Base-by-base conservation (phyloP, 2,888 invertebrate species). In the Acheta domesticus region DNA sequence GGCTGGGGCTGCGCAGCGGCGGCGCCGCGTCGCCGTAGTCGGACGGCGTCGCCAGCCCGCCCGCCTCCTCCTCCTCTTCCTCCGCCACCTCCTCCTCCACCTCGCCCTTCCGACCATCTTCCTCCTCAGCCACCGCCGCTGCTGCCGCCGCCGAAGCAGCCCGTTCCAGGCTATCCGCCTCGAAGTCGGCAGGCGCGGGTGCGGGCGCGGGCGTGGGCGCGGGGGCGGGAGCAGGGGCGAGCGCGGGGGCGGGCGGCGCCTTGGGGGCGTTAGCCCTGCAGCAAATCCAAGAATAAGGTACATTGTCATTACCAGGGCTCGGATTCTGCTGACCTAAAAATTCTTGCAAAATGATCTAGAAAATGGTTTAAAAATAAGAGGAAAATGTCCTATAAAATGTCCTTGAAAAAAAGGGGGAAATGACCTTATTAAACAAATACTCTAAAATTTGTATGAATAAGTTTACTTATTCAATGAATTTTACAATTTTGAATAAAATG, bases 91-190 rank as follows among this genome's bases (percentile, higher is more conserved):
- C 62, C 11, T 62, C 62, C n/a, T 62, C 62, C 8, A 11, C 62
- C n/a, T 62, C 62, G 8, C 16, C 62, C n/a, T 62, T 4, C n/a
- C 5, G 62, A 0, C 4, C 62, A 3, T 62, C 12, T 4, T 4
- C 62, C 16, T 62, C 62, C 14, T n/a, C 16, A 3, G 62, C 14
- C 14, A 14, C 19, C 62, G 4, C 19, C 4, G 62, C 62, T 14
- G 62, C 62, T 14, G n/a, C n/a, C 36, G 36, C 16, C 23, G 21
- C 19, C 12, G 23, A 49, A 20, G 36, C 36, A 80, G 89, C 88
- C 82, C 93, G 88, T 86, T 94, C 93, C 82, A 93, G 87, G 85
- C 93, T 93, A 83, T 93, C 93, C 0, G 92, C 91, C 85, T 93
- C 93, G 83, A 93, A 93, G 85, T 93, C 93, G 16, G 78, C 49